phyloP scores from a whole-genome alignment of 2,113 vertebrate genomes.

The Dipodomys stephensi region DNA sequence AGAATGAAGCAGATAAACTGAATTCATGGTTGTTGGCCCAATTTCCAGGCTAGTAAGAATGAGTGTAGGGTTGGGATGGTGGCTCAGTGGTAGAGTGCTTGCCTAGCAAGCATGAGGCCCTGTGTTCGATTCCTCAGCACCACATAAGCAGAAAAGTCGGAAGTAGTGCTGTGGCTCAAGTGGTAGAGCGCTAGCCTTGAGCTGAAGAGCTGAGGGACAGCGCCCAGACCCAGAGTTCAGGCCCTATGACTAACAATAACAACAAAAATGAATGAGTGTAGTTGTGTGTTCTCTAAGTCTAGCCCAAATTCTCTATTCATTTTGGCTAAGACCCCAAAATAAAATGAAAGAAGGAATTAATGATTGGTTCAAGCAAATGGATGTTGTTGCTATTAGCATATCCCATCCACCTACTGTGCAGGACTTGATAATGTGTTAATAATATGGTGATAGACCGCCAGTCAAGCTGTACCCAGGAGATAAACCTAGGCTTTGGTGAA shows the following conservation, averaged over 20 bases:
- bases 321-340: conserved; percentile 34
- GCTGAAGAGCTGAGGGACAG: no score
- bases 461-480: background rate
- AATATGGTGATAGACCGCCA: background rate
- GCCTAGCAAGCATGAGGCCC: no score
- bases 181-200: no score
- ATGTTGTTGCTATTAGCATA: background rate
- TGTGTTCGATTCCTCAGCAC: no score
- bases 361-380: background rate
- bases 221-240: no score
- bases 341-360: conserved; percentile 16
- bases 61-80: background rate
- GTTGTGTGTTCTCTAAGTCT: background rate
- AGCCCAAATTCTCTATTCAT: background rate
- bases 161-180: no score
- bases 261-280: background rate
- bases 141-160: no score
- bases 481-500: conserved; percentile 41
- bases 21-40: conserved; percentile 34
- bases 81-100: no score
- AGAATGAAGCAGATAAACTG: background rate
- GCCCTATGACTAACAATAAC: no score
- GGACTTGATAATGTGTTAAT: background rate
- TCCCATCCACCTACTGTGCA: background rate
- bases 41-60: conserved; percentile 29